A percentile compares a stretch with the other conserved stretches of the same genome.
These are phyloP conservation scores for Phocides pigmalion DNA, from an alignment of 1,140 invertebrate genomes.

Conservation along the genomic window DNA sequence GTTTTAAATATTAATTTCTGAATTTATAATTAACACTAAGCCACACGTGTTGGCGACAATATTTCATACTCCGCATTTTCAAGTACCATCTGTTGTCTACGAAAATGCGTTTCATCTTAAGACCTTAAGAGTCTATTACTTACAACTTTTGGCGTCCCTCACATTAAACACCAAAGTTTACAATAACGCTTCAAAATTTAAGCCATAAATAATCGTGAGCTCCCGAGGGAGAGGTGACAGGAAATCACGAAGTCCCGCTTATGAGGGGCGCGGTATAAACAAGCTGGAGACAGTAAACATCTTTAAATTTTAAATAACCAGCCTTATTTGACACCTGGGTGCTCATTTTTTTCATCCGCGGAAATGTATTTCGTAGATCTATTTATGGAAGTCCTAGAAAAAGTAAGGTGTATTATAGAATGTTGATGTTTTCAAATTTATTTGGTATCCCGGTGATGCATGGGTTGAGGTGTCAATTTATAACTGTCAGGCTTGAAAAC, in stretches of 20 bases:
- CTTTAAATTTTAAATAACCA: conserved; percentile 42
- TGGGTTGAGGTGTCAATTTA: conserved; percentile 61
- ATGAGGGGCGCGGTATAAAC: conserved; percentile 32
- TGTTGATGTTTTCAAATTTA: conserved; percentile 25
- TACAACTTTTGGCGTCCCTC: conserved; percentile 29
- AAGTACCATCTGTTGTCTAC: conserved; percentile 26
- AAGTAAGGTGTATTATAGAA: conserved; percentile 33
- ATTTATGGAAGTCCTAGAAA: neutral
- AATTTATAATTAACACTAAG: conserved; percentile 11
- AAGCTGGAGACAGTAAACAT: conserved; percentile 36
- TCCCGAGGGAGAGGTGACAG: conserved; percentile 50
- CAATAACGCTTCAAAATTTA: conserved; percentile 49
- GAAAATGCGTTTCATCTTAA: conserved; percentile 33
- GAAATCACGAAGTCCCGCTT: conserved; percentile 52
- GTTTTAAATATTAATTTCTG: neutral
- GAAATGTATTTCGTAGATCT: conserved; percentile 4
- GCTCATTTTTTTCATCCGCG: neutral
- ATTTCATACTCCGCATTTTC: conserved; percentile 21
- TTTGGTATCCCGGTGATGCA: conserved; percentile 49
- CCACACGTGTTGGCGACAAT: conserved; percentile 8
- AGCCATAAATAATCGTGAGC: conserved; percentile 52
- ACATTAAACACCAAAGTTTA: conserved; percentile 35
- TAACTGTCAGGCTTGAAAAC: conserved; percentile 53
- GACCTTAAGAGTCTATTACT: conserved; percentile 33
- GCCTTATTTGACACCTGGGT: conserved; percentile 19